A percentile compares a stretch with the other conserved stretches of the same genome.
Evolutionary conservation across 2,888 invertebrate genomes (phyloP).

Genomic region (Chymomyza procnemis): DNA sequence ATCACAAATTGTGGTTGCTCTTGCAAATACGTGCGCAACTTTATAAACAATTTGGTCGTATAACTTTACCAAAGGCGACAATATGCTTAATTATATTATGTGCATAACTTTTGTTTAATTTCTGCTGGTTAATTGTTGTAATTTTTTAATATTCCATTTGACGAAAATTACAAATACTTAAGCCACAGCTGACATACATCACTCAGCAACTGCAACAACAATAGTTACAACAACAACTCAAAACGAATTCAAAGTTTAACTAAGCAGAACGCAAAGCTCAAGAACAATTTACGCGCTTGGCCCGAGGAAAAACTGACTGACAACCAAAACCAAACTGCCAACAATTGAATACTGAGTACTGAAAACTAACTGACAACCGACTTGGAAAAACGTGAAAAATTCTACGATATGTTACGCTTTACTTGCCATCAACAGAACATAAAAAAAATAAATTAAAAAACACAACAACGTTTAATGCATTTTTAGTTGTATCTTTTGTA

Average conservation of each 20-base stretch:
- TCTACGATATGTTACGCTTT: slow-evolving; percentile 56
- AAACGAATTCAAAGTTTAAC: slow-evolving; percentile 45
- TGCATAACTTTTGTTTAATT: not conserved
- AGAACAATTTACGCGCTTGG: slow-evolving; percentile 55
- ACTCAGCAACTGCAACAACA: slow-evolving; percentile 44
- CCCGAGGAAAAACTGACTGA: slow-evolving; percentile 33
- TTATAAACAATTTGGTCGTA: not conserved
- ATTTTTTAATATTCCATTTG: not conserved
- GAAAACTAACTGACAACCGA: not conserved
- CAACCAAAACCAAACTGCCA: not conserved
- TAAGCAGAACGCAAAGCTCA: slow-evolving; percentile 66
- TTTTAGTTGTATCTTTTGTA: slow-evolving; percentile 42
- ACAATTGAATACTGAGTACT: too few relatives aligned
- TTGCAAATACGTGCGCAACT: not conserved
- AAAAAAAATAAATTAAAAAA: slow-evolving; percentile 1
- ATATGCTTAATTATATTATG: not conserved
- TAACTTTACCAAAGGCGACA: not conserved
- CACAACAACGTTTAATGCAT: slow-evolving; percentile 39
- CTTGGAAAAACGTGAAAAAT: slow-evolving; percentile 68
- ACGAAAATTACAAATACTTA: too few relatives aligned
- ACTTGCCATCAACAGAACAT: slow-evolving; percentile 66
- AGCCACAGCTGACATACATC: slow-evolving; percentile 58
- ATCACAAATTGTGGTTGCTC: not conserved
- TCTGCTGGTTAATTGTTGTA: not conserved
- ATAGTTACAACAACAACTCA: slow-evolving; percentile 20